Conservation (phyloP, 2,797 vertebrate genomes). For the Helostoma temminkii region DNA sequence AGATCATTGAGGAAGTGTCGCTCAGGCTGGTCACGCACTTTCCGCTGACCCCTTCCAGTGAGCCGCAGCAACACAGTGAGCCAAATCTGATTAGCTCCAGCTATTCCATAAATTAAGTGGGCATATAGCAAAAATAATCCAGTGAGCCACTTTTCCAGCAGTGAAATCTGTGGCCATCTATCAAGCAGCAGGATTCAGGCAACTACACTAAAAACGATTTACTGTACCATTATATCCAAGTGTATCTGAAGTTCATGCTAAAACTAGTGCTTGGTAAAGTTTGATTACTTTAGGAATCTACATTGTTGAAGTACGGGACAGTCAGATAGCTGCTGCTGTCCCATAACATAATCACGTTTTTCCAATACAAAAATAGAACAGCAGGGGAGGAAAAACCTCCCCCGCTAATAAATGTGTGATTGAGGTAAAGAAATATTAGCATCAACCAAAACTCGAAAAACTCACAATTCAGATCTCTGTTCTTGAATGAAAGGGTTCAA, state of each 20-base stretch:
- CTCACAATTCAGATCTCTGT: not conserved
- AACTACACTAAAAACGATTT: not conserved
- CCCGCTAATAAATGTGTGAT: slow-evolving; percentile 5
- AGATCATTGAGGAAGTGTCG: slow-evolving; percentile 80
- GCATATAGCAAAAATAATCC: slow-evolving; percentile 67
- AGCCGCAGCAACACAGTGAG: slow-evolving; percentile 45
- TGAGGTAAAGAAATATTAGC: not conserved
- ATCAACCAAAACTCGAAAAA: not conserved
- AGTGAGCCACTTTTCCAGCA: slow-evolving; percentile 54
- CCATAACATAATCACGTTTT: too few species aligned
- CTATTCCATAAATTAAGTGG: slow-evolving; percentile 72
- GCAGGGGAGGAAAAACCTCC: not conserved
- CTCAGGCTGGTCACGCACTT: slow-evolving; percentile 72
- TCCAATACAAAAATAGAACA: not conserved
- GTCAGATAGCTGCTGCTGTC: too few species aligned
- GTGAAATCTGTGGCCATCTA: slow-evolving; percentile 50
- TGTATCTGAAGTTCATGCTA: not conserved
- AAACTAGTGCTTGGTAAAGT: not conserved
- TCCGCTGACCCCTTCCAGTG: slow-evolving; percentile 71
- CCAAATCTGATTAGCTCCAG: slow-evolving; percentile 76
- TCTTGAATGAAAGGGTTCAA: not conserved
- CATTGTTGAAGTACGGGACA: not conserved
- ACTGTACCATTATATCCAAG: not conserved
- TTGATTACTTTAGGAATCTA: not conserved
- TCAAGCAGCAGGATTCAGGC: slow-evolving; percentile 24